These are phyloP conservation scores for Poeciliopsis prolifica DNA, from an alignment of 2,113 vertebrate genomes.

Conservation along the genomic window DNA sequence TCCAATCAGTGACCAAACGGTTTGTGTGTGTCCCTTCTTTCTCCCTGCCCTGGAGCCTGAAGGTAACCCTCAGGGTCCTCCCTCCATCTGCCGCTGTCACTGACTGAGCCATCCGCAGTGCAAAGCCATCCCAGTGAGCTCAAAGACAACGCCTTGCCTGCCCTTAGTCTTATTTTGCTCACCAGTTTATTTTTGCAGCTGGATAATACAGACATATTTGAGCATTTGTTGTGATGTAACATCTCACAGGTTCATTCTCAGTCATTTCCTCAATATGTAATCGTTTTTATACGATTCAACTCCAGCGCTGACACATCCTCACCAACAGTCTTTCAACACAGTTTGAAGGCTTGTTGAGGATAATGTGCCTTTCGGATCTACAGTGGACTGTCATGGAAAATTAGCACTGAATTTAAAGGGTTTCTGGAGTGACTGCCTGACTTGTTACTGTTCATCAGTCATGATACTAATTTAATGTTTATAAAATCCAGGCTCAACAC, in stretches of 20 bases:
- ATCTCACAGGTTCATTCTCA: slow-evolving; percentile 6
- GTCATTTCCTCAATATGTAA: slow-evolving; percentile 24
- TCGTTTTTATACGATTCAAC: slow-evolving; percentile 22
- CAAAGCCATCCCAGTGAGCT: slow-evolving; percentile 27
- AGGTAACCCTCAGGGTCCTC: slow-evolving; percentile 31
- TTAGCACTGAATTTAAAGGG: slow-evolving; percentile 53
- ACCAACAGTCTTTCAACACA: slow-evolving; percentile 26
- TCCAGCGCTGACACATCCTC: slow-evolving; percentile 34
- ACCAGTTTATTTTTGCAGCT: slow-evolving; percentile 21
- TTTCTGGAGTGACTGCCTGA: slow-evolving; percentile 49
- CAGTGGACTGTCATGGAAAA: slow-evolving; percentile 42
- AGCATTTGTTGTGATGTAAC: not conserved
- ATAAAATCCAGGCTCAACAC: slow-evolving; percentile 54
- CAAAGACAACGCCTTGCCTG: slow-evolving; percentile 9
- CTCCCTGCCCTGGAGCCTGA: slow-evolving; percentile 38
- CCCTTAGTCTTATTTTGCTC: slow-evolving; percentile 13
- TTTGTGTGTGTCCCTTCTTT: slow-evolving; percentile 64
- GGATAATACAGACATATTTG: slow-evolving; percentile 4
- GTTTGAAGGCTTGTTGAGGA: slow-evolving; percentile 47
- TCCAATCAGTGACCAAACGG: slow-evolving; percentile 58
- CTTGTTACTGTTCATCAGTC: slow-evolving; percentile 41
- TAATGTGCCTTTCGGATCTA: slow-evolving; percentile 49
- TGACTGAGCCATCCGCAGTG: slow-evolving; percentile 41
- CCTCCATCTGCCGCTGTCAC: slow-evolving; percentile 73
- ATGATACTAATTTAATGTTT: slow-evolving; percentile 66